Conservation (phyloP, 2,888 invertebrate species). For the Cheilosia impressa region DNA sequence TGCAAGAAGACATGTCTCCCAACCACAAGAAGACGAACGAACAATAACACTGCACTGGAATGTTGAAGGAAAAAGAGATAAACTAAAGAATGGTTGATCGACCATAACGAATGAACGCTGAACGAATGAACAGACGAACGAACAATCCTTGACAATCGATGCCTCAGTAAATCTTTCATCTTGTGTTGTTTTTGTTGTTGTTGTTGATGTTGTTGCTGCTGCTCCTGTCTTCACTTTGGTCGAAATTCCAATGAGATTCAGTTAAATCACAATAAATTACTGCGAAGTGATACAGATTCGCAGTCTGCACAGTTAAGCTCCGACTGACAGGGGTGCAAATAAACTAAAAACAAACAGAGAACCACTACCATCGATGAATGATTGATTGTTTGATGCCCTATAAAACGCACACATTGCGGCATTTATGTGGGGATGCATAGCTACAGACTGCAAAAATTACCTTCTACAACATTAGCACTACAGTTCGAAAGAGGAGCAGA, state of each 20-base stretch:
- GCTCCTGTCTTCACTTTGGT: constrained; percentile 74
- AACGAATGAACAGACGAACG: constrained; percentile 73
- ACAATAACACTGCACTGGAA: constrained; percentile 76
- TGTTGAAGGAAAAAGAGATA: constrained; percentile 58
- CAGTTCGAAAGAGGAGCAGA: no score
- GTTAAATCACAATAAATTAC: constrained; percentile 76
- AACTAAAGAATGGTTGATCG: constrained; percentile 71
- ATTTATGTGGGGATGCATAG: no score
- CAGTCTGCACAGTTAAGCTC: constrained; percentile 53
- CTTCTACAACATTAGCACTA: no score
- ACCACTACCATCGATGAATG: constrained; percentile 25
- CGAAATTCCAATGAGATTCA: constrained; percentile 74
- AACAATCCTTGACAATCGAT: constrained; percentile 76
- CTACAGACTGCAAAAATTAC: no score
- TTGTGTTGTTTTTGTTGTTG: constrained; percentile 28
- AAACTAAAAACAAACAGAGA: constrained; percentile 36
- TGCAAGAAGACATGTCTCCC: constrained; percentile 75
- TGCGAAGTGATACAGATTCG: constrained; percentile 73
- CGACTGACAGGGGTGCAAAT: constrained; percentile 68
- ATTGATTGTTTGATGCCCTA: constrained; percentile 38
- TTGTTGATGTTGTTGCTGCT: constrained; percentile 50
- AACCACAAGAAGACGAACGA: constrained; percentile 73
- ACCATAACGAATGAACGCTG: constrained; percentile 75
- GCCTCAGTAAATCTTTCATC: constrained; percentile 73
- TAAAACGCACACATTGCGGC: not conserved